Percentiles rank a stretch among this genome's conserved stretches.
These are phyloP conservation scores for Drosophila tanythrix DNA, from an alignment of 2,888 invertebrate species.

Conservation along the genomic window DNA sequence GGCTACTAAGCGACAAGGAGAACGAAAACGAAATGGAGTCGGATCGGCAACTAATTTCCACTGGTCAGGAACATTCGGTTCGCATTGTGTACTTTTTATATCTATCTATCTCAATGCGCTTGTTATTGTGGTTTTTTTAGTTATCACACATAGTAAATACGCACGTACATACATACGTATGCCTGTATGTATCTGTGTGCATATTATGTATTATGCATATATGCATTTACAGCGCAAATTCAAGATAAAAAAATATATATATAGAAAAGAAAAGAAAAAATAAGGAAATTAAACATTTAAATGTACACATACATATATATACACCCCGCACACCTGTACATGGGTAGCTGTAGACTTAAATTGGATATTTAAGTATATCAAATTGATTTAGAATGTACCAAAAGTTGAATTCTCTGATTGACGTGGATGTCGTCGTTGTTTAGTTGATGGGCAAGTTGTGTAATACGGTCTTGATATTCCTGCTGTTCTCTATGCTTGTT, in stretches of 20 bases:
- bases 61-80: slow-evolving; percentile 38
- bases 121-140: not conserved
- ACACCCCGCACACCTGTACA: not conserved
- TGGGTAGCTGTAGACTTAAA: slow-evolving; percentile 1
- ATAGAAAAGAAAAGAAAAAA: not conserved
- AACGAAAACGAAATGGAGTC: slow-evolving; percentile 65
- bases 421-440: slow-evolving; percentile 50
- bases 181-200: not conserved
- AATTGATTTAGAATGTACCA: slow-evolving; percentile 44
- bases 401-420: slow-evolving; percentile 53
- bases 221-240: not conserved
- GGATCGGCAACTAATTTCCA: slow-evolving; percentile 24
- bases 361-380: slow-evolving; percentile 10
- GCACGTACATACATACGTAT: not conserved
- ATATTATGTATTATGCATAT: slow-evolving; percentile 3
- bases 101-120: slow-evolving; percentile 18
- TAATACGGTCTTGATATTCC: slow-evolving; percentile 51
- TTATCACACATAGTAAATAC: slow-evolving; percentile 2
- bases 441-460: slow-evolving; percentile 64
- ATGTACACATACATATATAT: slow-evolving; percentile 17
- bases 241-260: not conserved
- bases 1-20: slow-evolving; percentile 68
- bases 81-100: slow-evolving; percentile 16
- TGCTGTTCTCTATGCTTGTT: slow-evolving; percentile 34
- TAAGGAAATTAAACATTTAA: slow-evolving; percentile 6